Base-by-base conservation (phyloP, 2,113 vertebrate species). In the Ochotona princeps region DNA sequence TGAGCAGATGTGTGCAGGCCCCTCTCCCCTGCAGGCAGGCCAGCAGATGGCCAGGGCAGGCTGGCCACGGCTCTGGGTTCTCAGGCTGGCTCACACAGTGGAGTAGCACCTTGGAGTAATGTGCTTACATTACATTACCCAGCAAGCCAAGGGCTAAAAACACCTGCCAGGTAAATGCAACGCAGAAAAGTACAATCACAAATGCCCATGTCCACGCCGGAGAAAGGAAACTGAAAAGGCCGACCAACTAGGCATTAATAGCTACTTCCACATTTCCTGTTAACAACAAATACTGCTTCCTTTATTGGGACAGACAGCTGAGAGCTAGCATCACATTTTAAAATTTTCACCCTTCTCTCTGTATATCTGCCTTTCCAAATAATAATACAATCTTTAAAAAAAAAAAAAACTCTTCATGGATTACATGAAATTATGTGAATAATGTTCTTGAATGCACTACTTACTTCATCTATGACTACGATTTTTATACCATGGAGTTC, bases 381-480 rank as follows among this genome's bases (percentile, higher is more conserved):
- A 44, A 44, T 44, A 44, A 44, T 44, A 44, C 38, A 44, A 44
- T 44, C 38, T 44, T 44, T 44, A 44, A 44, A 44, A 44, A 44
- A 44, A 44, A 44, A 44, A 75, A 1, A 38, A 1, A 67, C 26
- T 25, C 91, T 83, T 76, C 30, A n/a, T 57, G 61, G 75, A 26
- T 82, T n/a, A 75, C 20, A 13, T 47, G 91, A 35, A 69, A 15
- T 54, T 51, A 73, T 0, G 4, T 73, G 10, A 89, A 35, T 25
- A 14, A 79, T 4, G 54, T 10, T 76, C 70, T 74, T n/a, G n/a
- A 44, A 87, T 7, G 94, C 21, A 32, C 32, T 73, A 96, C 98
- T 96, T 98, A 99, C 99, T 98, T 99, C 99, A 92, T 99, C 99
- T 93, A 99, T 98, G 61, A 99, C 99, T 10, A 99, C 97, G 54